These are phyloP conservation scores for Dorcus hopei DNA, from an alignment of 2,888 invertebrate species.

Conservation along the genomic window DNA sequence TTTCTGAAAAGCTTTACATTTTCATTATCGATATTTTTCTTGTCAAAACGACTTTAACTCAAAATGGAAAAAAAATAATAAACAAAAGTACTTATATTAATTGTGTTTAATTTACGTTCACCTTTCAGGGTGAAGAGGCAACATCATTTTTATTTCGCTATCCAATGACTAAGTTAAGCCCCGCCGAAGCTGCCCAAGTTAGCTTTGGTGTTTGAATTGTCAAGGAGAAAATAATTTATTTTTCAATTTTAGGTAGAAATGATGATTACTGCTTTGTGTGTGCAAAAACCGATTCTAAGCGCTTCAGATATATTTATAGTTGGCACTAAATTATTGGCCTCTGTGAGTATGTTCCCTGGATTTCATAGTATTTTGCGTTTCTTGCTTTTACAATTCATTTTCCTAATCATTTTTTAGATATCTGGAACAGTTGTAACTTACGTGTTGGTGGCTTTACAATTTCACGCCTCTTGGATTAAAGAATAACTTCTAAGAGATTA, in stretches of 20 bases:
- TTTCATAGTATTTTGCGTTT: too few relatives aligned
- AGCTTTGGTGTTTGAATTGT: slow-evolving; percentile 1
- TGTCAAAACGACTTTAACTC: too few relatives aligned
- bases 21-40: too few relatives aligned
- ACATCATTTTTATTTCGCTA: slow-evolving; percentile 34
- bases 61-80: too few relatives aligned
- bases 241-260: slow-evolving; percentile 32
- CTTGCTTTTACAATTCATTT: neutral
- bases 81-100: too few relatives aligned
- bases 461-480: too few relatives aligned
- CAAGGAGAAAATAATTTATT: neutral
- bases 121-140: slow-evolving; percentile 34
- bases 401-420: slow-evolving; percentile 40
- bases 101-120: too few relatives aligned
- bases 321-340: slow-evolving; percentile 34
- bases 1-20: too few relatives aligned
- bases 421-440: slow-evolving; percentile 47
- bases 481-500: too few relatives aligned
- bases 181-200: slow-evolving; percentile 35
- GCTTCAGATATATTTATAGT: slow-evolving; percentile 39
- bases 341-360: slow-evolving; percentile 29
- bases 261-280: slow-evolving; percentile 31
- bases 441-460: slow-evolving; percentile 47
- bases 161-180: slow-evolving; percentile 35
- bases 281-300: slow-evolving; percentile 34